These are phyloP conservation scores for Graphium colonna DNA, from an alignment of 2,888 invertebrate species.

Conservation along the genomic window DNA sequence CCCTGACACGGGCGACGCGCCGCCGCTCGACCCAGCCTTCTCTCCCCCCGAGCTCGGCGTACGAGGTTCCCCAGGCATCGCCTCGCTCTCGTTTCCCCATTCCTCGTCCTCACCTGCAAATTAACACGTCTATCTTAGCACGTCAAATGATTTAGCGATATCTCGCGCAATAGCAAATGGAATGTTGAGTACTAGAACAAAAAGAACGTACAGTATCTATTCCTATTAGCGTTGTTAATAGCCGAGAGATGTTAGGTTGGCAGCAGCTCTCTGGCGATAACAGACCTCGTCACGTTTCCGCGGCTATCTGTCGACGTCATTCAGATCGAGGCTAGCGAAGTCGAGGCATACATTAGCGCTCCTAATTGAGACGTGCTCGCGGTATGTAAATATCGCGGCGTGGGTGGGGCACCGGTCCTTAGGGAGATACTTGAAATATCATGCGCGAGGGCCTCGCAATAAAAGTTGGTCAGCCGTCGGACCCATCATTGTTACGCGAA, in stretches of 20 bases:
- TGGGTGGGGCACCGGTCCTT: slow-evolving; percentile 67
- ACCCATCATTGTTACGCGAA: slow-evolving; percentile 46
- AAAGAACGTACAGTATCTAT: slow-evolving; percentile 54
- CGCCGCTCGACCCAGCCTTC: slow-evolving; percentile 61
- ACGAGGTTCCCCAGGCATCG: slow-evolving; percentile 77
- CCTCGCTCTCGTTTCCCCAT: slow-evolving; percentile 82
- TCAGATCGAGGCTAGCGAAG: slow-evolving; percentile 65
- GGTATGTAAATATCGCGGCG: slow-evolving; percentile 76
- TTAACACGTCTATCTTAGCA: slow-evolving; percentile 34
- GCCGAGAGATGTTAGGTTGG: slow-evolving; percentile 59
- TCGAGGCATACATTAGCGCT: slow-evolving; percentile 80
- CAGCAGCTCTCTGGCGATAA: slow-evolving; percentile 63
- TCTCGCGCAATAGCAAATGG: slow-evolving; percentile 34
- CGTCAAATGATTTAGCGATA: slow-evolving; percentile 26
- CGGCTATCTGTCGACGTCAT: slow-evolving; percentile 71
- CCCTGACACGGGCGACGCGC: slow-evolving; percentile 54
- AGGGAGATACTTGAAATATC: slow-evolving; percentile 57
- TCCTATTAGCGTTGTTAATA: slow-evolving; percentile 74
- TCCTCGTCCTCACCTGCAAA: slow-evolving; percentile 84
- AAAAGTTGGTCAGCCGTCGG: slow-evolving; percentile 35
- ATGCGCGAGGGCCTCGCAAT: slow-evolving; percentile 41
- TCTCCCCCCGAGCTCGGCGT: slow-evolving; percentile 72
- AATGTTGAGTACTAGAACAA: slow-evolving; percentile 38
- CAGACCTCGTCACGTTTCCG: slow-evolving; percentile 76
- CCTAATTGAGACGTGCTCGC: slow-evolving; percentile 79